A percentile compares a stretch with the other conserved stretches of the same genome.
Evolutionary conservation across 1,140 invertebrate species (phyloP).

Genomic region (Acromyrmex heyeri): DNA sequence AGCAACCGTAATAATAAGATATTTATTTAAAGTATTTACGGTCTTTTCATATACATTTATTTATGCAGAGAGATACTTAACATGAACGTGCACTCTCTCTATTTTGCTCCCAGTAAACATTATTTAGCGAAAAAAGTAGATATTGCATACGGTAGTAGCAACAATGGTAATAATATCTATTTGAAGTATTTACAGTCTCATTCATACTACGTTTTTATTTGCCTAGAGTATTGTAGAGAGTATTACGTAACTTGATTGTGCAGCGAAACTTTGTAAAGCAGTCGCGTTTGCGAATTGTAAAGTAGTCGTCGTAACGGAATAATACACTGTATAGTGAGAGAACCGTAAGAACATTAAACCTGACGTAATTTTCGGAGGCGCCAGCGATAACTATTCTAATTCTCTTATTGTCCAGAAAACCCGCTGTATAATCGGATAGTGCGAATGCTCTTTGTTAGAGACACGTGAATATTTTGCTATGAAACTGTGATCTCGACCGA

Average conservation of each 20-base stretch:
- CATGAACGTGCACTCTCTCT: not conserved
- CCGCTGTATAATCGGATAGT: conserved; percentile 40
- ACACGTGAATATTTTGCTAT: conserved; percentile 20
- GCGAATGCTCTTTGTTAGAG: conserved; percentile 67
- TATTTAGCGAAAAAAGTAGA: not conserved
- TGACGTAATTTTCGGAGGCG: conserved; percentile 24
- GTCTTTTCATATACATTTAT: not conserved
- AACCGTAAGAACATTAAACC: not conserved
- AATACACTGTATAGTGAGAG: not conserved
- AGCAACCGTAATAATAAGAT: not conserved
- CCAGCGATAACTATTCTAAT: not conserved
- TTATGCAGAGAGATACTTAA: not conserved
- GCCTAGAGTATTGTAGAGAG: not conserved
- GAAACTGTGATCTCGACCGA: not conserved
- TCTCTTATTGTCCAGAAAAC: conserved; percentile 10
- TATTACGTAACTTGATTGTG: not conserved
- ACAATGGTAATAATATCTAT: not conserved
- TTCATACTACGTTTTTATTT: not conserved
- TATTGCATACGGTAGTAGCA: not conserved
- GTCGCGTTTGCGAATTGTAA: not conserved
- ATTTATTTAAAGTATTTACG: not conserved
- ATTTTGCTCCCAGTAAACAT: not conserved
- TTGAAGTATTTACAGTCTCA: not conserved
- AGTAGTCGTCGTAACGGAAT: conserved; percentile 2
- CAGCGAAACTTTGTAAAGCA: conserved; percentile 9